Evolutionary conservation across 2,888 invertebrate genomes (phyloP).

Genomic region (Yponomeuta malinellus): DNA sequence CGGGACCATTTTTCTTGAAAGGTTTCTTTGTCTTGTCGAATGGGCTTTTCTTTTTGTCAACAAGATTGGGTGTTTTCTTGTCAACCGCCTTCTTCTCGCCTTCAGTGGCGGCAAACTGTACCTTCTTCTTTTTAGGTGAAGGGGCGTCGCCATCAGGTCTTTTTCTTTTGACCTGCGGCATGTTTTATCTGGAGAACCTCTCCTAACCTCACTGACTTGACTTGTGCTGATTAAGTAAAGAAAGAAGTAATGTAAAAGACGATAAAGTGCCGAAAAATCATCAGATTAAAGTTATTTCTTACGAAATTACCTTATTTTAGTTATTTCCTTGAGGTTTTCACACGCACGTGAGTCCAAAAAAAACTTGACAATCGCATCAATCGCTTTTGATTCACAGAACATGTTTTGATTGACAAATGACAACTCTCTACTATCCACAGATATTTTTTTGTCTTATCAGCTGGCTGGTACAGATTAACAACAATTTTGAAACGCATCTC

Average conservation of each 20-base stretch:
- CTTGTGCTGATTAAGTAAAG: background rate
- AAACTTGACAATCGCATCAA: background rate
- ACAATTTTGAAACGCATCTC: too few species aligned
- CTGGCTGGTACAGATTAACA: too few species aligned
- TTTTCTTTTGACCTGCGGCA: slow-evolving; percentile 64
- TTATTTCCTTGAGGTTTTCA: background rate
- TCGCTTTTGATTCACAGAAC: too few species aligned
- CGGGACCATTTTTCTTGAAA: slow-evolving; percentile 7
- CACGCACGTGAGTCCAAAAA: slow-evolving; percentile 8
- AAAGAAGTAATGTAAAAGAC: background rate
- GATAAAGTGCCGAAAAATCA: background rate
- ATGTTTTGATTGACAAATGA: too few species aligned
- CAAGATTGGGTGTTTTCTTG: slow-evolving; percentile 21
- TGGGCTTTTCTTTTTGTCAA: slow-evolving; percentile 21
- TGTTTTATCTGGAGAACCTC: slow-evolving; percentile 21
- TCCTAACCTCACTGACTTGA: background rate
- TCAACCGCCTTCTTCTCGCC: slow-evolving; percentile 23
- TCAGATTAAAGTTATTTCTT: too few species aligned
- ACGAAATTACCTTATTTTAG: background rate
- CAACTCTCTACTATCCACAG: too few species aligned
- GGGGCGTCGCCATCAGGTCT: slow-evolving; percentile 32
- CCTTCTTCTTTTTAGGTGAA: slow-evolving; percentile 49
- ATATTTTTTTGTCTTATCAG: too few species aligned
- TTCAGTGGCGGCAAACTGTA: slow-evolving; percentile 29
- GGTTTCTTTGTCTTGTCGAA: slow-evolving; percentile 11